Evolutionary conservation across 2,113 vertebrate genomes (phyloP).

Genomic region (Grammomys dolichurus): DNA sequence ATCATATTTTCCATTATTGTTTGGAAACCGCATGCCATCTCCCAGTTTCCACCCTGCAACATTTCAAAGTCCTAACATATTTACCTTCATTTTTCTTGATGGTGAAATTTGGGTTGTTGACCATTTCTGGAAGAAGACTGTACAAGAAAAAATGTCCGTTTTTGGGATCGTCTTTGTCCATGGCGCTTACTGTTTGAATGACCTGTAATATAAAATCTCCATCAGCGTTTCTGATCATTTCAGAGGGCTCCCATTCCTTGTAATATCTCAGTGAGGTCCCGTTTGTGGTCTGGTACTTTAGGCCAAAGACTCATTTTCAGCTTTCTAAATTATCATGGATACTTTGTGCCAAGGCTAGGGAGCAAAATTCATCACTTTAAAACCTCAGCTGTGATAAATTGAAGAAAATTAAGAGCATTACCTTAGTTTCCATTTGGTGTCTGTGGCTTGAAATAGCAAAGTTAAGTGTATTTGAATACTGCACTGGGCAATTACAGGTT

Average conservation of each 20-base stretch:
- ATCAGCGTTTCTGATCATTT: slow-evolving; percentile 70
- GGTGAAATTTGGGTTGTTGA: slow-evolving; percentile 98
- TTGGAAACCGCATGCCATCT: neutral
- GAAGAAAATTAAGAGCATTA: slow-evolving; percentile 72
- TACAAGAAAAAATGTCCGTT: slow-evolving; percentile 98
- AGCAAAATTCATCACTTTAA: slow-evolving; percentile 53
- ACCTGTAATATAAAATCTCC: slow-evolving; percentile 89
- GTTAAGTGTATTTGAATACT: slow-evolving; percentile 56
- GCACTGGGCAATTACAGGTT: slow-evolving; percentile 56
- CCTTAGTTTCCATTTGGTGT: slow-evolving; percentile 57
- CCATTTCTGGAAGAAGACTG: slow-evolving; percentile 95
- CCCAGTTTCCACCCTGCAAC: neutral
- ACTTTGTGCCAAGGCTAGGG: slow-evolving; percentile 54
- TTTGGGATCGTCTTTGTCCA: slow-evolving; percentile 97
- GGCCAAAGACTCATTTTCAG: slow-evolving; percentile 20
- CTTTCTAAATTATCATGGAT: slow-evolving; percentile 58
- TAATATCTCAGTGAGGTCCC: slow-evolving; percentile 14
- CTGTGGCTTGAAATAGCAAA: slow-evolving; percentile 72
- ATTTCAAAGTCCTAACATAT: slow-evolving; percentile 40
- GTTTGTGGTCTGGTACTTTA: slow-evolving; percentile 9
- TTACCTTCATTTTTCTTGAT: slow-evolving; percentile 98
- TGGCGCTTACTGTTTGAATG: slow-evolving; percentile 96
- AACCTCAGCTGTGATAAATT: slow-evolving; percentile 55
- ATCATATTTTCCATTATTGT: neutral
- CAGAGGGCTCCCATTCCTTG: slow-evolving; percentile 6